Conservation (phyloP, 2,888 invertebrate species). For the Drosophila anomalipes region DNA sequence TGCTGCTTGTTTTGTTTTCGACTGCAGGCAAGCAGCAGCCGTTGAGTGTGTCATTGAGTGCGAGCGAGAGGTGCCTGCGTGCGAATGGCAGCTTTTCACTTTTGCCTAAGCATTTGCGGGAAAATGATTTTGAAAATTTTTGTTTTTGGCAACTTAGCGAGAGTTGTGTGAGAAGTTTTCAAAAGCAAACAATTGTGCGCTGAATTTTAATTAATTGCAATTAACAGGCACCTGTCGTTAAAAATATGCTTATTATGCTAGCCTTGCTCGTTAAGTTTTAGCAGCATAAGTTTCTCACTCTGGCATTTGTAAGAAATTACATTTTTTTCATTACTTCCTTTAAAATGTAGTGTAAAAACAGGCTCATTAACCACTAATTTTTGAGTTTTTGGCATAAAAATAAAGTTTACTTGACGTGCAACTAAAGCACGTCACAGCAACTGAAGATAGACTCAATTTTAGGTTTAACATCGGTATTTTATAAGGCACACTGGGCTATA, state of each 20-base stretch:
- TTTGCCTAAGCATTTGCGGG: constrained; percentile 54
- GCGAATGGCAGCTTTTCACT: constrained; percentile 68
- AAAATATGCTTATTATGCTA: background rate
- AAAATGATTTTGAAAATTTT: constrained; percentile 55
- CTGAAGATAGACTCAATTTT: background rate
- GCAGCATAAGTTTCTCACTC: background rate
- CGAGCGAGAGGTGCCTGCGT: constrained; percentile 29
- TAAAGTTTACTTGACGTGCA: background rate
- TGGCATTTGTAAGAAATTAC: background rate
- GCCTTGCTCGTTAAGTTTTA: background rate
- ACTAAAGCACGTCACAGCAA: background rate
- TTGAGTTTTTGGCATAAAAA: background rate
- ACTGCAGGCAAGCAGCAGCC: constrained; percentile 30
- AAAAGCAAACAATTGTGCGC: background rate
- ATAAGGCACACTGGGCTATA: background rate
- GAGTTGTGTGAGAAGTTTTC: constrained; percentile 30
- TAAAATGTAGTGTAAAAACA: background rate
- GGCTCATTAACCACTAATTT: too few relatives aligned
- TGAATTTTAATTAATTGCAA: constrained; percentile 4
- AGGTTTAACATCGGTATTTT: background rate
- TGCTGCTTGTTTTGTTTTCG: constrained; percentile 50
- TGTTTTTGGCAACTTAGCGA: constrained; percentile 32
- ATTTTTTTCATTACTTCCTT: background rate
- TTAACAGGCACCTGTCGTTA: background rate
- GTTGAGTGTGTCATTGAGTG: constrained; percentile 6